A percentile compares a stretch with the other conserved stretches of the same genome.
Conservation (phyloP, 2,888 invertebrate species). For the Venusia cambrica region DNA sequence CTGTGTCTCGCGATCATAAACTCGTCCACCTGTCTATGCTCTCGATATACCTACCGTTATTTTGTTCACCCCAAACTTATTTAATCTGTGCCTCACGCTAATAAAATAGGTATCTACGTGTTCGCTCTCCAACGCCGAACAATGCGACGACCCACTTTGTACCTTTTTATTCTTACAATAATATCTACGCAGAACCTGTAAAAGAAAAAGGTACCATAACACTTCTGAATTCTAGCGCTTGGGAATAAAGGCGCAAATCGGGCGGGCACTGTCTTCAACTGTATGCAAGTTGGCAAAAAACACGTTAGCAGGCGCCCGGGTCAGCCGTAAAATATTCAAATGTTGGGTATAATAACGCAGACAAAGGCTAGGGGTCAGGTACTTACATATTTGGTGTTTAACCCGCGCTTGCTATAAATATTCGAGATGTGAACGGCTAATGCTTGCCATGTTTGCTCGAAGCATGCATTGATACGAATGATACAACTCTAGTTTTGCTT, state of each 20-base stretch:
- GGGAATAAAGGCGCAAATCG: slow-evolving; percentile 20
- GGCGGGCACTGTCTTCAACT: slow-evolving; percentile 19
- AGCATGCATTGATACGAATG: slow-evolving; percentile 15
- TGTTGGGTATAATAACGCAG: slow-evolving; percentile 45
- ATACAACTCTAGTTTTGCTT: neutral
- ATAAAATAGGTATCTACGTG: slow-evolving; percentile 29
- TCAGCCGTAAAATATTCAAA: slow-evolving; percentile 57
- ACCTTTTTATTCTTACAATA: slow-evolving; percentile 31
- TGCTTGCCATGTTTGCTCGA: slow-evolving; percentile 21
- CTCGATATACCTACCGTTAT: no score
- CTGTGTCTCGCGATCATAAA: no score
- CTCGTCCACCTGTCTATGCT: no score
- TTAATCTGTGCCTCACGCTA: no score
- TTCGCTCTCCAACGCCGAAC: slow-evolving; percentile 24
- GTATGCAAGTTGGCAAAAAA: slow-evolving; percentile 36
- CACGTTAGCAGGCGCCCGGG: slow-evolving; percentile 41
- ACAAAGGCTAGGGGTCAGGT: slow-evolving; percentile 36
- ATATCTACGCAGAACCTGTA: slow-evolving; percentile 25
- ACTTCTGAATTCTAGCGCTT: slow-evolving; percentile 20
- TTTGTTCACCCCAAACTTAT: slow-evolving; percentile 26
- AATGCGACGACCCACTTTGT: slow-evolving; percentile 30
- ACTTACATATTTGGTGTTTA: slow-evolving; percentile 32
- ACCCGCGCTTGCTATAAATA: slow-evolving; percentile 38
- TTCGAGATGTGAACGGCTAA: slow-evolving; percentile 32
- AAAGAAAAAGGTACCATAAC: slow-evolving; percentile 20